Conservation (phyloP, 2,888 invertebrate species). For the Ormia ochracea region DNA sequence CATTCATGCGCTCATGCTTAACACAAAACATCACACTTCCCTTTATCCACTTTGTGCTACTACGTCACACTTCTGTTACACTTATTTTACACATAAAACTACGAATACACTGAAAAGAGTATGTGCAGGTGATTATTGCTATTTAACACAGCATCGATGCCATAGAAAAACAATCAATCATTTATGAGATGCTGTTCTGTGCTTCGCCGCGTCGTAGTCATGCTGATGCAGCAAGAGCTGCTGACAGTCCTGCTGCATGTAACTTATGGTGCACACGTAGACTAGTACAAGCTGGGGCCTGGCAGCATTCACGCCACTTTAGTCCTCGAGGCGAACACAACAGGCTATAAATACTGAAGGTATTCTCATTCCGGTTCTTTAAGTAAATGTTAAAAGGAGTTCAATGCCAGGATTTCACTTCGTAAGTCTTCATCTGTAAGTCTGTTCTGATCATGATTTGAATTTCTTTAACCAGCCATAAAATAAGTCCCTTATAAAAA, state of each 20-base stretch:
- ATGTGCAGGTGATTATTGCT: conserved; percentile 15
- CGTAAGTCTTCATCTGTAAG: too few relatives aligned
- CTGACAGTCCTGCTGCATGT: conserved; percentile 10
- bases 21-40: neutral
- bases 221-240: conserved; percentile 19
- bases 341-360: too few relatives aligned
- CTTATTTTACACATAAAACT: neutral
- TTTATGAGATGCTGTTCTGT: conserved; percentile 37
- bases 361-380: too few relatives aligned
- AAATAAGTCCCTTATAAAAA: too few relatives aligned
- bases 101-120: neutral
- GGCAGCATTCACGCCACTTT: neutral
- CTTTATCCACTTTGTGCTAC: neutral
- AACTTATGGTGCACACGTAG: neutral
- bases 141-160: conserved; percentile 44
- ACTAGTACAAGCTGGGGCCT: neutral
- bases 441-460: too few relatives aligned
- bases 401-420: too few relatives aligned
- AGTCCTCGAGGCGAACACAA: too few relatives aligned
- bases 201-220: neutral
- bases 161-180: conserved; percentile 51
- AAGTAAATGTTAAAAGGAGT: too few relatives aligned
- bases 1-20: neutral
- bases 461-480: too few relatives aligned
- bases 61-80: too few relatives aligned